Conservation (phyloP, 2,888 invertebrate genomes). For the Trissolcus japonicus region DNA sequence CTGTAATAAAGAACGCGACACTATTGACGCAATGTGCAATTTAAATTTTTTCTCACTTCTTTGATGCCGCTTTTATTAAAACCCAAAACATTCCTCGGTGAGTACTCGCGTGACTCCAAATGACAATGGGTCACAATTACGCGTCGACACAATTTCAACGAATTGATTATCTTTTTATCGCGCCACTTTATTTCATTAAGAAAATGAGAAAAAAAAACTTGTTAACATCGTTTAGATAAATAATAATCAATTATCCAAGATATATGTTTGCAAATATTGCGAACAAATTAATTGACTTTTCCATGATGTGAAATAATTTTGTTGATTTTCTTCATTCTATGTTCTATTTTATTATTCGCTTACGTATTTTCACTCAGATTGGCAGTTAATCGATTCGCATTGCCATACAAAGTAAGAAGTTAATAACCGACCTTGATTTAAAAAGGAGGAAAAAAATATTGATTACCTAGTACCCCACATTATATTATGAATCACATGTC, state of each 20-base stretch:
- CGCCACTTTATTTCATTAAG: not conserved
- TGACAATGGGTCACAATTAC: constrained; percentile 3
- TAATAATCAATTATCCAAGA: not conserved
- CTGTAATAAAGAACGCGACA: constrained; percentile 22
- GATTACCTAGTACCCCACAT: no score
- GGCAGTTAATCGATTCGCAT: no score
- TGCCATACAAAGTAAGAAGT: no score
- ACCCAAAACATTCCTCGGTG: constrained; percentile 7
- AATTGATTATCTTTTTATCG: not conserved
- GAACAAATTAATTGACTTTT: not conserved
- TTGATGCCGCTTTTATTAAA: constrained; percentile 19
- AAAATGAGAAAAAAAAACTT: not conserved
- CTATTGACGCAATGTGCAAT: constrained; percentile 15
- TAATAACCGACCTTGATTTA: no score
- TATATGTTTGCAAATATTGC: not conserved
- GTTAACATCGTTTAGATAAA: not conserved
- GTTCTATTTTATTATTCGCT: no score
- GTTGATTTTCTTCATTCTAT: no score
- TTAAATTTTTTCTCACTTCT: constrained; percentile 22
- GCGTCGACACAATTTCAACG: not conserved
- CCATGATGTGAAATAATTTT: no score
- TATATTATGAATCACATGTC: no score
- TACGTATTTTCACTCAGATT: no score
- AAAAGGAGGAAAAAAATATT: no score
- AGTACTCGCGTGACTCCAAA: constrained; percentile 1